Evolutionary conservation across 1,140 invertebrate genomes (phyloP).

Genomic region (Patella vulgata): DNA sequence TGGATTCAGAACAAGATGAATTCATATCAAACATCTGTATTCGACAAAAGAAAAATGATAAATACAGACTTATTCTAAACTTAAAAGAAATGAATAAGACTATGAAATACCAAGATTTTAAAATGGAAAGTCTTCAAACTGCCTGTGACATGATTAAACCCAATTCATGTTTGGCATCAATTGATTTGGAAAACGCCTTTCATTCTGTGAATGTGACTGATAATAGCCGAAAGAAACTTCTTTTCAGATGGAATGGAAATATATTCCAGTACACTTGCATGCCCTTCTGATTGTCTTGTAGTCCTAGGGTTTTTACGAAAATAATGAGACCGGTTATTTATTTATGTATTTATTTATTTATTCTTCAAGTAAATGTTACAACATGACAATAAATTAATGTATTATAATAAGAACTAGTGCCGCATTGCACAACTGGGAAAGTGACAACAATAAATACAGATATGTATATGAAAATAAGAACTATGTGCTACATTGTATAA

Average conservation of each 20-base stretch:
- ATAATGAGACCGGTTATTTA: too few species aligned
- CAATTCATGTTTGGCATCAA: conserved; percentile 9
- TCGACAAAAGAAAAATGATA: conserved; percentile 18
- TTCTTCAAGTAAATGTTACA: too few species aligned
- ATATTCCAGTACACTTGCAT: conserved; percentile 11
- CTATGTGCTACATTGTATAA: too few species aligned
- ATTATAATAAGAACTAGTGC: too few species aligned
- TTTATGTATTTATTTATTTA: too few species aligned
- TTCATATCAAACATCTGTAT: too few species aligned
- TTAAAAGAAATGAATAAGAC: conserved; percentile 20
- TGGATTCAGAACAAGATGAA: too few species aligned
- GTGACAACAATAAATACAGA: too few species aligned
- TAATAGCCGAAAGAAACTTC: conserved; percentile 10
- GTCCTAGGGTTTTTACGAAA: conserved; percentile 24
- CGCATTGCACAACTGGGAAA: too few species aligned
- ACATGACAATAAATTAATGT: too few species aligned
- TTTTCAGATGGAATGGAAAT: conserved; percentile 11
- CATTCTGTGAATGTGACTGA: conserved; percentile 17
- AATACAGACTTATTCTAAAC: conserved; percentile 21
- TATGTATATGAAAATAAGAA: too few species aligned
- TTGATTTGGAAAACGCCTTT: conserved; percentile 30
- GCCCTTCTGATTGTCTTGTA: conserved; percentile 19
- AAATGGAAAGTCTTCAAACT: conserved; percentile 22
- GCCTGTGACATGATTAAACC: conserved; percentile 5
- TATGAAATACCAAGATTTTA: conserved; percentile 18